Base-by-base conservation (phyloP, 2,113 vertebrate genomes). In the Gnathonemus echidnorhynchus region DNA sequence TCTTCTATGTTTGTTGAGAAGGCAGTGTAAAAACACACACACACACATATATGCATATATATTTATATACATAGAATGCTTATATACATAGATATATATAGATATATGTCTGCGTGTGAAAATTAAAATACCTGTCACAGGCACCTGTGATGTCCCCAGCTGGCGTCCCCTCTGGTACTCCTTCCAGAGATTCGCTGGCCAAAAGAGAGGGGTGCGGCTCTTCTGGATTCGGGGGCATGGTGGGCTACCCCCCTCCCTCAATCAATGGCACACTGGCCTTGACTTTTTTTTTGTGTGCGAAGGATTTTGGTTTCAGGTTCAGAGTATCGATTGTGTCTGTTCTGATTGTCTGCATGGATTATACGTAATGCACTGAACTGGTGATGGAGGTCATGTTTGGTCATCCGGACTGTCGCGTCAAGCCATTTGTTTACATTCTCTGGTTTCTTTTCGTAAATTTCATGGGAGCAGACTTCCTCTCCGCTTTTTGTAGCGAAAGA, bases 101-200 rank as follows among this genome's bases (percentile, higher is more conserved):
- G 93, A 96, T 96, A 96, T 95, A 96, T 96, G 95, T 96, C 96
- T 96, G 96, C 95, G 94, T 95, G 95, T 95, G 95, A 93, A 94
- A 94, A 95, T 95, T 96, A 96, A 95, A 96, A 95, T 96, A 96
- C 96, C 96, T 96, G 96, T 93, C 94, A 95, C 94, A 96, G 95
- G 94, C 95, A 96, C 95, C 95, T 93, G 93, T 95, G 95, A 94
- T 94, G 95, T 95, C 95, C 95, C 95, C 96, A 95, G 95, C 95
- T 96, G 96, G 94, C 95, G 95, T 96, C 92, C 96, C 95, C 93
- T 94, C n/a, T 95, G 95, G 95, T 96, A 96, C 95, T 96, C 95
- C 95, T 96, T 96, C 95, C 94, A 95, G 94, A 94, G 95, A 92
- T 66, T 92, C 94, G 94, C 91, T 93, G 94, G 93, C 94, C 95